Evolutionary conservation across 2,888 invertebrate species (phyloP).

Genomic region (Clusia tigrina): DNA sequence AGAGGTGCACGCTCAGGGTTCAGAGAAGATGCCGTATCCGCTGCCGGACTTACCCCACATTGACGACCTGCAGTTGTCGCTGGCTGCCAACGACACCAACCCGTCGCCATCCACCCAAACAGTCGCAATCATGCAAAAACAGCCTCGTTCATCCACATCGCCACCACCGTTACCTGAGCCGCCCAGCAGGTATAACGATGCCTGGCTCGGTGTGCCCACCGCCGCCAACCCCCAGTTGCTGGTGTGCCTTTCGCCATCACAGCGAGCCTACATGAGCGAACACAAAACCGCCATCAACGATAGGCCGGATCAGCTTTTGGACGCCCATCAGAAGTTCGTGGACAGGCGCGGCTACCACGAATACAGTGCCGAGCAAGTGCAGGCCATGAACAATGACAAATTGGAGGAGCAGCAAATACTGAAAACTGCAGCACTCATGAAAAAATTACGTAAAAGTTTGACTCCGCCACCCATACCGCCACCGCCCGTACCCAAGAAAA

Average conservation of each 20-base stretch:
- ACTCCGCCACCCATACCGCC: conserved; percentile 55
- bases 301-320: conserved; percentile 70
- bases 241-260: conserved; percentile 78
- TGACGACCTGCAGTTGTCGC: conserved; percentile 61
- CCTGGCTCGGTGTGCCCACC: conserved; percentile 73
- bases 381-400: conserved; percentile 50
- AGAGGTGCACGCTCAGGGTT: conserved; percentile 43
- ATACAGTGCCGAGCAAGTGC: conserved; percentile 53
- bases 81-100: conserved; percentile 24
- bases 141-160: conserved; percentile 23
- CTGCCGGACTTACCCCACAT: conserved; percentile 66
- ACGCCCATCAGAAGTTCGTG: conserved; percentile 76
- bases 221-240: conserved; percentile 70
- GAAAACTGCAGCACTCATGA: conserved; percentile 54
- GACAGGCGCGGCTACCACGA: conserved; percentile 71
- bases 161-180: conserved; percentile 39
- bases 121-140: neutral
- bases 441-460: conserved; percentile 58
- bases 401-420: conserved; percentile 50
- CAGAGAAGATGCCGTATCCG: conserved; percentile 65
- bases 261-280: conserved; percentile 70
- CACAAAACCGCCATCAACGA: conserved; percentile 58
- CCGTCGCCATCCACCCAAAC: neutral
- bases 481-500: conserved; percentile 57
- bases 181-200: conserved; percentile 38